A percentile compares a stretch with the other conserved stretches of the same genome.
These are phyloP conservation scores for Pterostichus madidus DNA, from an alignment of 2,888 invertebrate species.

Conservation along the genomic window DNA sequence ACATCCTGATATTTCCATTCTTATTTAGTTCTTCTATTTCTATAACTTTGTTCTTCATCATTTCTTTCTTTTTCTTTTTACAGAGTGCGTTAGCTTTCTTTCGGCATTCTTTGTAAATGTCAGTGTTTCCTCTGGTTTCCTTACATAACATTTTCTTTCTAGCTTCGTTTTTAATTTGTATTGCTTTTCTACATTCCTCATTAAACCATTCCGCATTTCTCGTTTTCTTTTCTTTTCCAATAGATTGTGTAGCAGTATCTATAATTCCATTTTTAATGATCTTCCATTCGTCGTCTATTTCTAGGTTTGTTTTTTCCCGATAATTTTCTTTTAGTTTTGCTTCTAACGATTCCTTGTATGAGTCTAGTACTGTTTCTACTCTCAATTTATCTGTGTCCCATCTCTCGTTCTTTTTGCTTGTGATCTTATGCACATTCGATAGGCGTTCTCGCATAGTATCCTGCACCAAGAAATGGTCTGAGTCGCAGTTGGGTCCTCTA, in stretches of 20 bases:
- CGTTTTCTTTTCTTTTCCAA: slow-evolving; percentile 1
- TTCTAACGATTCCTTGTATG: not conserved
- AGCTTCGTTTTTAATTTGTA: not conserved
- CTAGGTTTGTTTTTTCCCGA: no score
- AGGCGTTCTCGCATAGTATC: not conserved
- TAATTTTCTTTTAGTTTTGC: no score
- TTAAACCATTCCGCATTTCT: slow-evolving; percentile 1
- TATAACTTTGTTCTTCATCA: slow-evolving; percentile 4
- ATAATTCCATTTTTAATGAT: no score
- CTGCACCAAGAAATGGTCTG: not conserved
- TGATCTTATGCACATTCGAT: not conserved
- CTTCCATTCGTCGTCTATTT: no score
- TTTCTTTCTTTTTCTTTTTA: slow-evolving; percentile 18
- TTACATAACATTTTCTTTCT: slow-evolving; percentile 4
- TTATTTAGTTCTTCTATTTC: slow-evolving; percentile 8
- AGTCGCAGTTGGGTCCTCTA: slow-evolving; percentile 3
- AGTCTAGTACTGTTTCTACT: not conserved
- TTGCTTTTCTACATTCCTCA: no score
- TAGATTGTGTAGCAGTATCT: not conserved
- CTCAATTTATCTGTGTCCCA: slow-evolving; percentile 4
- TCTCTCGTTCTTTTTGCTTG: slow-evolving; percentile 2
- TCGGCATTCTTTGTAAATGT: slow-evolving; percentile 7
- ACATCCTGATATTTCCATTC: not conserved
- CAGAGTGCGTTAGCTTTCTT: slow-evolving; percentile 1
- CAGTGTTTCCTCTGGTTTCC: slow-evolving; percentile 9